phyloP scores from a whole-genome alignment of 2,113 vertebrate species.

The Nettapus auritus region DNA sequence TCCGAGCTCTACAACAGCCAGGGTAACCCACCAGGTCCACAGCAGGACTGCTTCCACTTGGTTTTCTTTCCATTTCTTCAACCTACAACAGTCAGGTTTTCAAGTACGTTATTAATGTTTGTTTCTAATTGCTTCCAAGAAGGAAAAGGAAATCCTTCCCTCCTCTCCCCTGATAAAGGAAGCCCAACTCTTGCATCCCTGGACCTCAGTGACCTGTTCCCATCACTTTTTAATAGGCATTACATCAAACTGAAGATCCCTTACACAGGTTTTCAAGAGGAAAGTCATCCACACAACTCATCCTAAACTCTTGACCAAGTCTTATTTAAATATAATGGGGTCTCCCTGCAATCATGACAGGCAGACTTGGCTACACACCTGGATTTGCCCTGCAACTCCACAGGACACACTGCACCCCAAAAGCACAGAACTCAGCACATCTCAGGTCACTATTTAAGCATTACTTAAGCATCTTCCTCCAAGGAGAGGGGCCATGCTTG shows the following conservation, averaged over 20 bases:
- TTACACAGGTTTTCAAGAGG: not conserved
- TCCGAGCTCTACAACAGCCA: not conserved
- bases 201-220: not conserved
- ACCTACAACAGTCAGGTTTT: not conserved
- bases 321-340: not conserved
- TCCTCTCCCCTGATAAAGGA: not conserved
- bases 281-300: not conserved
- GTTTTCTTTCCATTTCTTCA: not conserved
- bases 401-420: rapidly evolving
- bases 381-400: not conserved
- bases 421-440: not conserved
- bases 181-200: not conserved
- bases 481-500: rapidly evolving
- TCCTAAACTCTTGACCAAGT: not conserved
- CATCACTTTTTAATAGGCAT: not conserved
- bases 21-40: not conserved
- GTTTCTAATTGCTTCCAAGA: not conserved
- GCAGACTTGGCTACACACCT: not conserved
- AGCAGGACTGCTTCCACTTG: not conserved
- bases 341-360: not conserved
- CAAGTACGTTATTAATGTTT: not conserved
- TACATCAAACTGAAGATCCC: not conserved
- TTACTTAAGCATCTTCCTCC: not conserved
- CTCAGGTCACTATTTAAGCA: not conserved
- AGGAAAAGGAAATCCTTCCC: not conserved